phyloP scores from a whole-genome alignment of 2,888 invertebrate species.

The Diaperis boleti region DNA sequence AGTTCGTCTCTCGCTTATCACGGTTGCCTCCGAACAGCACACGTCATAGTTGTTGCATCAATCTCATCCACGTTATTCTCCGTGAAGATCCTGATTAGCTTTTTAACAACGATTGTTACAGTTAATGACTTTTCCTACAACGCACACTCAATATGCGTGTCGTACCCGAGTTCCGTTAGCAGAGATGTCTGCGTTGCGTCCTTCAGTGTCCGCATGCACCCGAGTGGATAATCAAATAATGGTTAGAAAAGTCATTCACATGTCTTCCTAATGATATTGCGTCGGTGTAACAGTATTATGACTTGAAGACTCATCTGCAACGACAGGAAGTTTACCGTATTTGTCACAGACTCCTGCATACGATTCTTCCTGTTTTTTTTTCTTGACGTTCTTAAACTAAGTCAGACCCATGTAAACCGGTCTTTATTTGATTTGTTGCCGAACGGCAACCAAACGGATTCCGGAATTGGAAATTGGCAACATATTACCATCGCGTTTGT shows the following conservation, averaged over 20 bases:
- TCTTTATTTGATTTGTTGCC: too few relatives aligned
- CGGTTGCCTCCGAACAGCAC: too few relatives aligned
- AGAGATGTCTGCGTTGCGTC: constrained; percentile 34
- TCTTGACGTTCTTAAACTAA: background rate
- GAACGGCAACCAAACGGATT: too few relatives aligned
- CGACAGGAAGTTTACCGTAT: constrained; percentile 41
- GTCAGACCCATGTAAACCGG: too few relatives aligned
- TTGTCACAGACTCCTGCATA: constrained; percentile 42
- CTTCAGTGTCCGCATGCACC: constrained; percentile 44
- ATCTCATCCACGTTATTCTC: too few relatives aligned
- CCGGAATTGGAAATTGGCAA: too few relatives aligned
- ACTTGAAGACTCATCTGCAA: constrained; percentile 32
- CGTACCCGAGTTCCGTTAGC: constrained; percentile 21
- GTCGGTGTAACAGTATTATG: constrained; percentile 47
- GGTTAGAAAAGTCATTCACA: constrained; percentile 45
- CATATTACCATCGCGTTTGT: too few relatives aligned
- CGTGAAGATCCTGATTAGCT: too few relatives aligned
- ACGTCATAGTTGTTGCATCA: too few relatives aligned
- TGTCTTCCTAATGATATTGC: constrained; percentile 46
- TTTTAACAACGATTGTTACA: constrained; percentile 25
- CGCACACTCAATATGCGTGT: constrained; percentile 30
- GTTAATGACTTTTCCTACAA: constrained; percentile 17
- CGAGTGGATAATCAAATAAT: constrained; percentile 47
- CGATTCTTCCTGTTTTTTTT: constrained; percentile 35
- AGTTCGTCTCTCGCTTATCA: too few relatives aligned